Evolutionary conservation across 2,797 vertebrate species (phyloP).

Genomic region (Centroberyx gerrardi): DNA sequence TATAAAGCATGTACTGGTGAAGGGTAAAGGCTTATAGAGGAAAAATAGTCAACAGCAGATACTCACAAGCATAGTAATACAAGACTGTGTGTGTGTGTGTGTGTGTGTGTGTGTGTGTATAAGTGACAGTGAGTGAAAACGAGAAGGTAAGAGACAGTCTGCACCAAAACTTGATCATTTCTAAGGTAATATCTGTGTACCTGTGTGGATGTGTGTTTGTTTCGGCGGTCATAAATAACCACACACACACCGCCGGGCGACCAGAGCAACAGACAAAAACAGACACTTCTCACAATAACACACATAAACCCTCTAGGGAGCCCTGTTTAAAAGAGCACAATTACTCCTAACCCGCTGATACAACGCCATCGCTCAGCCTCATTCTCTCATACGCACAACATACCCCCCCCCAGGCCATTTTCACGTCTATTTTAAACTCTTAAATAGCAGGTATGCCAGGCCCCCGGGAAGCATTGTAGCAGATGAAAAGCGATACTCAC

Average conservation of each 20-base stretch:
- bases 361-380: not conserved
- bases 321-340: slow-evolving; percentile 8
- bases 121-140: no score
- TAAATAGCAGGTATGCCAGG: slow-evolving; percentile 29
- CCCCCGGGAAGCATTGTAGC: not conserved
- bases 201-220: slow-evolving; percentile 9
- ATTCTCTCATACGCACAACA: slow-evolving; percentile 13
- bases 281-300: slow-evolving; percentile 17
- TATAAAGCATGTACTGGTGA: no score
- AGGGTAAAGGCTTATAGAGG: no score
- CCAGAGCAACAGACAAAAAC: slow-evolving; percentile 8
- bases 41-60: no score
- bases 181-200: not conserved
- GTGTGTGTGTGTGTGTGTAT: no score
- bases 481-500: slow-evolving; percentile 86
- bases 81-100: no score
- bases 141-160: not conserved
- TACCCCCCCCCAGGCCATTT: not conserved
- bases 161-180: no score
- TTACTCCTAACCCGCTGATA: slow-evolving; percentile 9
- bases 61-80: no score
- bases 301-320: slow-evolving; percentile 22
- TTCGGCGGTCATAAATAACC: not conserved
- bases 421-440: slow-evolving; percentile 12
- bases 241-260: slow-evolving; percentile 1